Evolutionary conservation across 2,113 vertebrate species (phyloP), one percentile per base, ranked within the genome.

Genomic region (Aegithalos caudatus): DNA sequence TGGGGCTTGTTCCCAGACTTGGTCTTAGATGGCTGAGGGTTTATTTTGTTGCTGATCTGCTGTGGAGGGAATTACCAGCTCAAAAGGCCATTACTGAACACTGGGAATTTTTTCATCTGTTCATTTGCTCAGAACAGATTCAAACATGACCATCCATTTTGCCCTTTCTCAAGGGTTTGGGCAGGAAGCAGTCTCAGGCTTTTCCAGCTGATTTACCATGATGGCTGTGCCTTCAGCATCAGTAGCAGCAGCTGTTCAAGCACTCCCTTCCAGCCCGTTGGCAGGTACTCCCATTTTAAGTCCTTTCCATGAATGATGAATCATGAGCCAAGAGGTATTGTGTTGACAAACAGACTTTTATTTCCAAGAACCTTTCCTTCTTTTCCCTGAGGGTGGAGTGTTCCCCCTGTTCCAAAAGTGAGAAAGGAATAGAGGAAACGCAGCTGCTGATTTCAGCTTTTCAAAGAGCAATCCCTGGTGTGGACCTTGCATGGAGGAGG

Each of bases 191-290:
- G 24, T 6, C 21, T 28, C 1, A 1, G n/a, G 28, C 38, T 62
- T 79, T 86, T 74, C 57, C 3, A 0, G 19, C 31, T 9, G 5
- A 5, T 76, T 57, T 44, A 37, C 53, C 5, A 2, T 0, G 0
- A 29, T 6, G 29, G 17, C 33, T 47, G 40, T 54, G 50, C 33
- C 71, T 83, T 37, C 71, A 40, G 37, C 60, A 40, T 51, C 28
- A 7, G 42, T 16, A 48, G 33, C 44, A 64, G 53, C 70, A 79
- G 79, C 17, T 38, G 23, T 21, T 10, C 16, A 69, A 61, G 25
- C 33, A 27, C 33, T 24, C 51, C 31, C 42, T 79, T 60, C 61
- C 80, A 42, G 10, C 13, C 24, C 1, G 0, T 10, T 11, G 82
- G 57, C 31, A 51, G 20, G 6, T 15, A n/a, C 29, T 81, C 28